A percentile compares a stretch with the other conserved stretches of the same genome.
Conservation (phyloP, 1,140 invertebrate genomes). For the Drosophila lacertosa region DNA sequence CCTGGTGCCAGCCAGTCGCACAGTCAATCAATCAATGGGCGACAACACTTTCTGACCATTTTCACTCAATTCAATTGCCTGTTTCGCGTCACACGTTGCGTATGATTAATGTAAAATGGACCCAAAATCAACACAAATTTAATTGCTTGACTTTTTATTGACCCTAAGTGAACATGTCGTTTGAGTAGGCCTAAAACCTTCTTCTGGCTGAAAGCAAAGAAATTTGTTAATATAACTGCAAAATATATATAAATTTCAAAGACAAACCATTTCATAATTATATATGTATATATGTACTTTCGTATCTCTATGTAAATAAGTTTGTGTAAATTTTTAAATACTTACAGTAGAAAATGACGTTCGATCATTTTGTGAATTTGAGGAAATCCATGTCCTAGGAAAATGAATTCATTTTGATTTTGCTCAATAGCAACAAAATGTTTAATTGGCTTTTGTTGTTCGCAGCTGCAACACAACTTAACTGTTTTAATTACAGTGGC, state of each 20-base stretch:
- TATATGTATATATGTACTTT: neutral
- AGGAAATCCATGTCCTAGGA: neutral
- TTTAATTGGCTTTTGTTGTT: conserved; percentile 32
- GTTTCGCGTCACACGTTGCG: conserved; percentile 18
- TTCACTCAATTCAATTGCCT: conserved; percentile 13
- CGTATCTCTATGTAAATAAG: neutral
- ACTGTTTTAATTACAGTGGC: too few relatives aligned
- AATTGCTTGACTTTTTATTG: neutral
- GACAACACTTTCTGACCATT: conserved; percentile 12
- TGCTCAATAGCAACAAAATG: conserved; percentile 19
- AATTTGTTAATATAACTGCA: too few relatives aligned
- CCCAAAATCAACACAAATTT: neutral
- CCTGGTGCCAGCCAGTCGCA: neutral
- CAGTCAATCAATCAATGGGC: conserved; percentile 33
- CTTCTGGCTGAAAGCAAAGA: too few relatives aligned
- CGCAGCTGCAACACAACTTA: too few relatives aligned
- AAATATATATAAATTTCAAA: too few relatives aligned
- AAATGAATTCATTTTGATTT: neutral
- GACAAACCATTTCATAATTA: too few relatives aligned
- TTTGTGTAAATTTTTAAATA: neutral
- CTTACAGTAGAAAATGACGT: neutral
- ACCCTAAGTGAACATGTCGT: too few relatives aligned
- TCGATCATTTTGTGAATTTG: neutral
- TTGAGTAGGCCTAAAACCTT: too few relatives aligned
- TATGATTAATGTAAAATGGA: conserved; percentile 35